These are phyloP conservation scores for Anoplophora glabripennis DNA, from an alignment of 1,140 invertebrate species.

Conservation along the genomic window DNA sequence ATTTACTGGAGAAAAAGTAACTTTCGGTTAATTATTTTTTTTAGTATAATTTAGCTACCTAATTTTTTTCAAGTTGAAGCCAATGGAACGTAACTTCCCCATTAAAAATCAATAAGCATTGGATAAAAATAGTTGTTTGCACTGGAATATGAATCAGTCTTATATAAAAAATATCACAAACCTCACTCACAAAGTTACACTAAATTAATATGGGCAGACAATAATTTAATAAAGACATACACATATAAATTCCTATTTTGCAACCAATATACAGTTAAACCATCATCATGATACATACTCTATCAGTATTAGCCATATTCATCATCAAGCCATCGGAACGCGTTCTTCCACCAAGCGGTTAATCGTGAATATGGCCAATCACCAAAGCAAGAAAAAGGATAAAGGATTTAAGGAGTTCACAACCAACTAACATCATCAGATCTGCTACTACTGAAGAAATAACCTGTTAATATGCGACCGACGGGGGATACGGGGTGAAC, in stretches of 20 bases:
- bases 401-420: conserved; percentile 20
- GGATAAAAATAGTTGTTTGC: conserved; percentile 12
- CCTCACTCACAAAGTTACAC: conserved; percentile 20
- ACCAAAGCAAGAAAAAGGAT: conserved; percentile 29
- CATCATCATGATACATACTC: too few species aligned
- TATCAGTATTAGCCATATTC: conserved; percentile 38
- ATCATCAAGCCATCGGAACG: conserved; percentile 16
- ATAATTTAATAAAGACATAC: conserved; percentile 11
- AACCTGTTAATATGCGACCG: conserved; percentile 4
- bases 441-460: conserved; percentile 4
- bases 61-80: too few species aligned
- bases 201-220: too few species aligned
- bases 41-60: too few species aligned
- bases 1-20: too few species aligned
- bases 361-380: conserved; percentile 41
- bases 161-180: conserved; percentile 29
- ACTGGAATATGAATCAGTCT: conserved; percentile 25
- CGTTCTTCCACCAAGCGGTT: conserved; percentile 31
- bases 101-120: too few species aligned
- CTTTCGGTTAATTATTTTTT: too few species aligned
- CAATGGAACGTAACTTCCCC: too few species aligned
- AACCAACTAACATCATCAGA: conserved; percentile 35
- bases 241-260: conserved; percentile 11
- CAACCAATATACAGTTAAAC: conserved; percentile 6
- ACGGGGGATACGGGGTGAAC: conserved; percentile 20